Conservation (phyloP, 2,113 vertebrate species). For the Protomyctophum bolini region DNA sequence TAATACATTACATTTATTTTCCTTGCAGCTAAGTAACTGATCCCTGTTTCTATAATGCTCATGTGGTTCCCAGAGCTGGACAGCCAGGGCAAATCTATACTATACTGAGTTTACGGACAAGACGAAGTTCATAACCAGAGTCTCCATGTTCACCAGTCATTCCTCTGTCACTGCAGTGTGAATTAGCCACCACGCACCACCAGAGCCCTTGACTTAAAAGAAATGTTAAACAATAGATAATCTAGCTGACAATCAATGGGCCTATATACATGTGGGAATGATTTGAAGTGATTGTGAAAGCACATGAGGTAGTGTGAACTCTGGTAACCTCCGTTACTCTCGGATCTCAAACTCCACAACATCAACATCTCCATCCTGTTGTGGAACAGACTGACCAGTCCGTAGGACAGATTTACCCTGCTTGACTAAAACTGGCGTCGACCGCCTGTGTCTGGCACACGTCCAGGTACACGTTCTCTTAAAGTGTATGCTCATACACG, state of each 20-base stretch:
- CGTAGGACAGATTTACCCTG: slow-evolving; percentile 31
- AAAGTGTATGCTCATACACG: background rate
- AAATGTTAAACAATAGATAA: too few species aligned
- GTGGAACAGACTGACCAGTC: slow-evolving; percentile 38
- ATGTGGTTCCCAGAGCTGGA: too few species aligned
- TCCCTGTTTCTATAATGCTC: too few species aligned
- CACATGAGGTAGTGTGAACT: slow-evolving; percentile 1
- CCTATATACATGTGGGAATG: background rate
- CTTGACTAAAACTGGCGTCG: slow-evolving; percentile 28
- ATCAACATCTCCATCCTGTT: slow-evolving; percentile 69
- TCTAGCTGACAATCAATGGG: background rate
- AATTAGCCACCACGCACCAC: too few species aligned
- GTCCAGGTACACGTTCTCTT: background rate
- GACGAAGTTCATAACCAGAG: too few species aligned
- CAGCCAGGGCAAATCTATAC: too few species aligned
- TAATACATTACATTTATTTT: too few species aligned
- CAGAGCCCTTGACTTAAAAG: too few species aligned
- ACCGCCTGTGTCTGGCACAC: background rate
- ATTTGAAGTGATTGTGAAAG: slow-evolving; percentile 21
- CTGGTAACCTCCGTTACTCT: background rate
- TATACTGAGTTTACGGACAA: too few species aligned
- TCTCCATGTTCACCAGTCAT: too few species aligned
- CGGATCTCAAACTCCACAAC: slow-evolving; percentile 36
- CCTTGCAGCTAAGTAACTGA: too few species aligned
- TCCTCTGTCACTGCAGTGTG: too few species aligned